Percentiles rank a stretch among this genome's conserved stretches.
Conservation (phyloP, 92 coral and sea anemone genomes). For the Siderastrea siderea region DNA sequence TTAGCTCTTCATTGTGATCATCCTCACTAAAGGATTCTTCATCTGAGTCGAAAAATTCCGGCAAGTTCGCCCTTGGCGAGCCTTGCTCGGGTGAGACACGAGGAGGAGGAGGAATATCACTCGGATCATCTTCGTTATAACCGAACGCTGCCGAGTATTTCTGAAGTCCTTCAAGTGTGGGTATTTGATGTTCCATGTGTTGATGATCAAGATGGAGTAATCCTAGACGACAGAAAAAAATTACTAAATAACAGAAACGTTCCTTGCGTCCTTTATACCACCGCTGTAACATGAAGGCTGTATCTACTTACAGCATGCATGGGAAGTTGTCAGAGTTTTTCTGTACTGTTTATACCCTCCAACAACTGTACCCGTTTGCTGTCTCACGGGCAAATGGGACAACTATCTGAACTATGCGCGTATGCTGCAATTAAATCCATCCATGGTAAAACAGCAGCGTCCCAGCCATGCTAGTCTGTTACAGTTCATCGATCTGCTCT, state of each 20-base stretch:
- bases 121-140: conserved; percentile 29
- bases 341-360: too few relatives aligned
- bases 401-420: too few relatives aligned
- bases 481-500: too few relatives aligned
- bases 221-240: conserved; percentile 31
- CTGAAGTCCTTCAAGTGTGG: conserved; percentile 71
- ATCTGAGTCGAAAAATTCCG: conserved; percentile 4
- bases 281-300: too few relatives aligned
- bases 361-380: too few relatives aligned
- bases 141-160: conserved; percentile 82
- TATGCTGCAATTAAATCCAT: too few relatives aligned
- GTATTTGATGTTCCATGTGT: conserved; percentile 49
- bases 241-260: not conserved
- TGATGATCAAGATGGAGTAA: conserved; percentile 76
- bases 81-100: conserved; percentile 77
- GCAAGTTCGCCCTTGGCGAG: conserved; percentile 14
- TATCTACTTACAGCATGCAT: too few relatives aligned
- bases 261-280: too few relatives aligned
- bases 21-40: conserved; percentile 63
- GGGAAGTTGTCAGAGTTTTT: too few relatives aligned
- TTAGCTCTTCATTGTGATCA: conserved; percentile 50
- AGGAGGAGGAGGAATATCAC: conserved; percentile 69
- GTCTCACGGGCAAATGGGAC: too few relatives aligned
- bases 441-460: too few relatives aligned
- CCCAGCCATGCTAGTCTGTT: too few relatives aligned